A percentile compares a stretch with the other conserved stretches of the same genome.
Conservation (phyloP, 2,113 vertebrate species). For the Monopterus albus region DNA sequence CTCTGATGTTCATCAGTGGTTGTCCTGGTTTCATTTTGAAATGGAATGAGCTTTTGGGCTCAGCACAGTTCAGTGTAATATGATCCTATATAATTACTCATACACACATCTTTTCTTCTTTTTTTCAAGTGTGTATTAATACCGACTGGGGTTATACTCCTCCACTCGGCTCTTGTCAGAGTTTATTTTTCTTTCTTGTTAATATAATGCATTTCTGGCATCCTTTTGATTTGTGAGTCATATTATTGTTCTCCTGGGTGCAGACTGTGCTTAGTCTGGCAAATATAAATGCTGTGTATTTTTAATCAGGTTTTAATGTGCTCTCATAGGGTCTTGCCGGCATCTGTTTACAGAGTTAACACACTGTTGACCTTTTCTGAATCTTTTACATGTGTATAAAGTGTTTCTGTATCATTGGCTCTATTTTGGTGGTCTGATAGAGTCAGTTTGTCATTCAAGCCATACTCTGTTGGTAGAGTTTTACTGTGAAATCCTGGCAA, state of each 20-base stretch:
- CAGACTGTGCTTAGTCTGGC: not conserved
- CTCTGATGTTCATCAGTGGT: slow-evolving; percentile 3
- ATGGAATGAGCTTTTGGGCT: slow-evolving; percentile 15
- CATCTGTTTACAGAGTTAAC: slow-evolving; percentile 21
- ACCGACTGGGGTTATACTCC: slow-evolving; percentile 5
- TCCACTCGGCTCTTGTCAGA: not conserved
- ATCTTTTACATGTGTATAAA: slow-evolving; percentile 22
- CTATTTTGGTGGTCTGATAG: slow-evolving; percentile 11
- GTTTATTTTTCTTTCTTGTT: slow-evolving; percentile 16
- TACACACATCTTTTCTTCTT: slow-evolving; percentile 8
- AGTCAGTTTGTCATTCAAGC: not conserved
- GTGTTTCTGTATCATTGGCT: slow-evolving; percentile 27
- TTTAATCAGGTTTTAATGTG: slow-evolving; percentile 23
- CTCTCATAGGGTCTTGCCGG: slow-evolving; percentile 1
- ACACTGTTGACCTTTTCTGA: slow-evolving; percentile 3
- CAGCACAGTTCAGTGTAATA: slow-evolving; percentile 14
- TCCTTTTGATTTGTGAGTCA: slow-evolving; percentile 25
- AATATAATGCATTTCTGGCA: slow-evolving; percentile 9
- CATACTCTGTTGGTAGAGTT: not conserved
- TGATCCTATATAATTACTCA: slow-evolving; percentile 32
- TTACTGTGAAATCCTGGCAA: slow-evolving; percentile 6
- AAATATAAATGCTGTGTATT: slow-evolving; percentile 17
- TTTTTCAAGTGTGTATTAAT: not conserved
- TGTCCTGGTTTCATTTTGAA: slow-evolving; percentile 5
- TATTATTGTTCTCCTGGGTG: slow-evolving; percentile 27